phyloP scores from a whole-genome alignment of 2,797 vertebrate species.

The Poecilia wingei region DNA sequence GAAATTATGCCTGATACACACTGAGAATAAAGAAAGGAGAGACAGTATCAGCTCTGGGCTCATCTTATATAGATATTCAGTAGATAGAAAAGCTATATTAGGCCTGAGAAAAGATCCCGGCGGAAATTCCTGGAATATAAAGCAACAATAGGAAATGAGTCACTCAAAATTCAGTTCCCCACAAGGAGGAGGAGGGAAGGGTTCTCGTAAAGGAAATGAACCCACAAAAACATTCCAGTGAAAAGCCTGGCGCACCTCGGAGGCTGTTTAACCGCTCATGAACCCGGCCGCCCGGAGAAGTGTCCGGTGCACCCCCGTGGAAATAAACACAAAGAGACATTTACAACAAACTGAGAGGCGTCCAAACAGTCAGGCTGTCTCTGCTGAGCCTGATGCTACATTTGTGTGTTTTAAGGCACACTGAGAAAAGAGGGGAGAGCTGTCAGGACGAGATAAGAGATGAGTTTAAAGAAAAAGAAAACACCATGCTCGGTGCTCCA shows the following conservation, averaged over 20 bases:
- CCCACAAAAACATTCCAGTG: slow-evolving; percentile 43
- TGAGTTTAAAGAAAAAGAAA: slow-evolving; percentile 33
- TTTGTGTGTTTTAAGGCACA: slow-evolving; percentile 29
- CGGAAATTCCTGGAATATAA: slow-evolving; percentile 64
- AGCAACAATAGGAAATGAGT: slow-evolving; percentile 71
- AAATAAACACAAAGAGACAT: slow-evolving; percentile 21
- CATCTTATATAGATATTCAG: slow-evolving; percentile 29
- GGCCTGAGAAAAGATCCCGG: slow-evolving; percentile 54
- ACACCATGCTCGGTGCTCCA: slow-evolving; percentile 41
- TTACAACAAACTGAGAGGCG: slow-evolving; percentile 28
- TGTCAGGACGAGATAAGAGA: slow-evolving; percentile 54
- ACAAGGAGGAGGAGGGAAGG: slow-evolving; percentile 9
- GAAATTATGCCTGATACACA: slow-evolving; percentile 49
- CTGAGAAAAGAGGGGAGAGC: slow-evolving; percentile 35
- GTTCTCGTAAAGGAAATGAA: slow-evolving; percentile 50
- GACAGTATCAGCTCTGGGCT: slow-evolving; percentile 45
- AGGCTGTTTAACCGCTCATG: slow-evolving; percentile 53
- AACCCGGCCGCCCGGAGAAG: slow-evolving; percentile 45
- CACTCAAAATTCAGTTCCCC: slow-evolving; percentile 52
- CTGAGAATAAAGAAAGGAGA: slow-evolving; percentile 47
- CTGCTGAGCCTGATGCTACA: slow-evolving; percentile 13
- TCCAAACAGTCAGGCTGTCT: slow-evolving; percentile 20
- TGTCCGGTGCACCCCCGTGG: slow-evolving; percentile 20
- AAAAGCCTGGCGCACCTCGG: slow-evolving; percentile 31
- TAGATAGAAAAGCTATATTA: slow-evolving; percentile 60